Conservation (phyloP, 2,113 vertebrate genomes). For the Chunga burmeisteri region DNA sequence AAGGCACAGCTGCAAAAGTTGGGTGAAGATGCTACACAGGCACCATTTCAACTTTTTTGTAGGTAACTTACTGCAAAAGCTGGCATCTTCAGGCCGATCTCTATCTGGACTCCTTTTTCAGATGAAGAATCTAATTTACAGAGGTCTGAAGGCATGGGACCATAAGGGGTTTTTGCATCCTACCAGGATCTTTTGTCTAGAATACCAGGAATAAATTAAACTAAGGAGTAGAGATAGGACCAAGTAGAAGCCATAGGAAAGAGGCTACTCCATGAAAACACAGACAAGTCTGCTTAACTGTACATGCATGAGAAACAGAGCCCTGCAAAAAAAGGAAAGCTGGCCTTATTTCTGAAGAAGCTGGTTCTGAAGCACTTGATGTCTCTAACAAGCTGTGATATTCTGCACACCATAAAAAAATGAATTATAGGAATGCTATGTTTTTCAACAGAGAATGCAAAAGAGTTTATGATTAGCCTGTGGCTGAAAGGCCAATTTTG, state of each 20-base stretch:
- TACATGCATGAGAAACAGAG: not conserved
- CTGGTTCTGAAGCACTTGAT: not conserved
- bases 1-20: not conserved
- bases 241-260: not conserved
- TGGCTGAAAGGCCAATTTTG: not conserved
- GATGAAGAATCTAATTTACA: not conserved
- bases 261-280: not conserved
- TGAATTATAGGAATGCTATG: not conserved
- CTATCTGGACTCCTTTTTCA: not conserved
- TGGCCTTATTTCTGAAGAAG: not conserved
- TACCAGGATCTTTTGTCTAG: not conserved
- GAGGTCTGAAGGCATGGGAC: not conserved
- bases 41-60: not conserved
- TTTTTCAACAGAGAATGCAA: not conserved
- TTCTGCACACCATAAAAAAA: not conserved
- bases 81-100: not conserved
- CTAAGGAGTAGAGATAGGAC: not conserved
- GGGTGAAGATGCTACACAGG: not conserved
- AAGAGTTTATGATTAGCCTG: not conserved
- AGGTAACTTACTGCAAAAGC: not conserved
- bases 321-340: not conserved
- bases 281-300: not conserved
- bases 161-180: not conserved
- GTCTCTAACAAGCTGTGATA: not conserved
- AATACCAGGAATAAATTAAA: not conserved